A percentile compares a stretch with the other conserved stretches of the same genome.
phyloP scores from a whole-genome alignment of 2,888 invertebrate genomes.

The Eudasyphora cyanicolor region DNA sequence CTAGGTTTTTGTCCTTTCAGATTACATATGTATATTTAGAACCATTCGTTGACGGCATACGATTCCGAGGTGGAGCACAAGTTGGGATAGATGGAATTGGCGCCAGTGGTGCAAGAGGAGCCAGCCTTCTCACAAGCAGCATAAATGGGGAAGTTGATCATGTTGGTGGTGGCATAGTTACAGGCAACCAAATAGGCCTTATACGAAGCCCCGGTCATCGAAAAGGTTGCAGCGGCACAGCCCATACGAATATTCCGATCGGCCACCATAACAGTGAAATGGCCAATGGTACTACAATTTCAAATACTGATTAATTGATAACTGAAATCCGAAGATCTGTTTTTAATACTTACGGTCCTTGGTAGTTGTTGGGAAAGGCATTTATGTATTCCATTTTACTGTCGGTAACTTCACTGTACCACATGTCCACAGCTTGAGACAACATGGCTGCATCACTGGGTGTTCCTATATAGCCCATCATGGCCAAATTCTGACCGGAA shows the following conservation, averaged over 20 bases:
- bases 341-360: slow-evolving; percentile 27
- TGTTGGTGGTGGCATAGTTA: slow-evolving; percentile 71
- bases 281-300: slow-evolving; percentile 74
- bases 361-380: slow-evolving; percentile 63
- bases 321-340: background rate
- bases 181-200: slow-evolving; percentile 68
- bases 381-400: slow-evolving; percentile 62
- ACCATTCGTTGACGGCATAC: too few species aligned
- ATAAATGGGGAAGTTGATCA: slow-evolving; percentile 71
- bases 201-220: slow-evolving; percentile 34
- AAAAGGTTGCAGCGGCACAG: slow-evolving; percentile 72
- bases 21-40: too few species aligned
- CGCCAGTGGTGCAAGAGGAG: slow-evolving; percentile 65
- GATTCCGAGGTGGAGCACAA: too few species aligned
- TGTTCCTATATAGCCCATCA: slow-evolving; percentile 28
- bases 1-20: too few species aligned
- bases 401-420: slow-evolving; percentile 70
- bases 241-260: slow-evolving; percentile 76
- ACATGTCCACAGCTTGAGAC: slow-evolving; percentile 52
- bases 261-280: slow-evolving; percentile 75
- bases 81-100: slow-evolving; percentile 65
- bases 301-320: too few species aligned
- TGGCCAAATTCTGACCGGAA: slow-evolving; percentile 74
- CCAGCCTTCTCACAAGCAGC: slow-evolving; percentile 63
- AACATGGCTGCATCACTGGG: background rate